Percentiles rank a stretch among this genome's conserved stretches.
Conservation (phyloP, 2,888 invertebrate species). For the Nasonovia ribisnigri region DNA sequence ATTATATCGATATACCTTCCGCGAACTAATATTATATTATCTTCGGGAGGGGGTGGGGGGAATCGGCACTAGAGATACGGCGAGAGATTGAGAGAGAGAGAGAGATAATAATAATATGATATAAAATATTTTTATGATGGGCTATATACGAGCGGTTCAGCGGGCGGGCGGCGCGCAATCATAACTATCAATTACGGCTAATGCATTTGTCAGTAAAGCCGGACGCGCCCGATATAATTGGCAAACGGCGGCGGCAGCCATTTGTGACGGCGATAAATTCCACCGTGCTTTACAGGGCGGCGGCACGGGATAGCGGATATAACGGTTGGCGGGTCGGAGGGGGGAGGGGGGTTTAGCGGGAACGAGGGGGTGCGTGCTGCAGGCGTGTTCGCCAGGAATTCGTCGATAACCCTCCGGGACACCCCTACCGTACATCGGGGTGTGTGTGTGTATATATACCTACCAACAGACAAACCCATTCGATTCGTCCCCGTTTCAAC, state of each 20-base stretch:
- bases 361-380: neutral
- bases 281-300: constrained; percentile 50
- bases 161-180: constrained; percentile 47
- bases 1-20: no score
- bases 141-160: neutral
- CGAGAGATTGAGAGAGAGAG: neutral
- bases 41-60: no score
- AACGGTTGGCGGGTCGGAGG: neutral
- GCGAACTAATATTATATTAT: no score
- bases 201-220: constrained; percentile 59
- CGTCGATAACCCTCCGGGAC: constrained; percentile 52
- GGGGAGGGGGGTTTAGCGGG: neutral
- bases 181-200: constrained; percentile 65
- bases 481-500: constrained; percentile 21
- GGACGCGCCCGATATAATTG: constrained; percentile 65
- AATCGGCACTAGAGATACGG: no score
- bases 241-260: constrained; percentile 57
- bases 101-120: neutral
- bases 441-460: neutral
- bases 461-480: constrained; percentile 12
- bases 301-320: neutral
- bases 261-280: constrained; percentile 64
- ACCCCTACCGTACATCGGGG: neutral
- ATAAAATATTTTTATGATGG: neutral
- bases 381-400: constrained; percentile 56